These are phyloP conservation scores for Agrenia bidenticulata DNA, from an alignment of 2,888 invertebrate genomes.

Conservation along the genomic window DNA sequence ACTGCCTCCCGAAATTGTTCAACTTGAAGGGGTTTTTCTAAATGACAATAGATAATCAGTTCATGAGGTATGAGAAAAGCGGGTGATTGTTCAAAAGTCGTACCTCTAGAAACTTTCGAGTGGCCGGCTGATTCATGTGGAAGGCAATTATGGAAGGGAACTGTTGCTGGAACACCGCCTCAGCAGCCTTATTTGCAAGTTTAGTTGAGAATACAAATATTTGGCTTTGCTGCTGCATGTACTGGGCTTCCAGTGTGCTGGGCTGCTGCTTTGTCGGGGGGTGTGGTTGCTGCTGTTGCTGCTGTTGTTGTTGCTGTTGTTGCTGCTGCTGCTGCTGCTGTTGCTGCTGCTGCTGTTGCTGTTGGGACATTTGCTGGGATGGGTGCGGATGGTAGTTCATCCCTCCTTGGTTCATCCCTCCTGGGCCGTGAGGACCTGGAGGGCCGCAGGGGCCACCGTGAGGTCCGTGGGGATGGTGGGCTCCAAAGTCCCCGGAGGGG, in stretches of 20 bases:
- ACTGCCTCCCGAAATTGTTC: slow-evolving; percentile 66
- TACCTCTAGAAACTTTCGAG: slow-evolving; percentile 91
- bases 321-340: slow-evolving; percentile 34
- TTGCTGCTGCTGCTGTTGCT: slow-evolving; percentile 27
- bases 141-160: slow-evolving; percentile 90
- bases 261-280: slow-evolving; percentile 65
- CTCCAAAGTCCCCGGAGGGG: slow-evolving; percentile 38
- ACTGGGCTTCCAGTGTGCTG: slow-evolving; percentile 75
- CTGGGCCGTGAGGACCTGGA: slow-evolving; percentile 35
- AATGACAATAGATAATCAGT: slow-evolving; percentile 54
- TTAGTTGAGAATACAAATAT: slow-evolving; percentile 96
- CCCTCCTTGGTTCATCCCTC: slow-evolving; percentile 7
- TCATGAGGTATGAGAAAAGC: background rate
- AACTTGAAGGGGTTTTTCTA: slow-evolving; percentile 88
- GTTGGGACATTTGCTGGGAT: slow-evolving; percentile 28
- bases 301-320: slow-evolving; percentile 26
- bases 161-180: slow-evolving; percentile 77
- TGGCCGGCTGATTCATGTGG: slow-evolving; percentile 92
- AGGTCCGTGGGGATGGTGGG: slow-evolving; percentile 43
- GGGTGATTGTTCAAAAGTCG: slow-evolving; percentile 26
- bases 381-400: slow-evolving; percentile 26
- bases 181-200: slow-evolving; percentile 92
- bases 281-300: slow-evolving; percentile 32
- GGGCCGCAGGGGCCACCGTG: slow-evolving; percentile 39
- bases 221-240: slow-evolving; percentile 95